Evolutionary conservation across 1,140 invertebrate species (phyloP).

Genomic region (Drosophila asahinai): DNA sequence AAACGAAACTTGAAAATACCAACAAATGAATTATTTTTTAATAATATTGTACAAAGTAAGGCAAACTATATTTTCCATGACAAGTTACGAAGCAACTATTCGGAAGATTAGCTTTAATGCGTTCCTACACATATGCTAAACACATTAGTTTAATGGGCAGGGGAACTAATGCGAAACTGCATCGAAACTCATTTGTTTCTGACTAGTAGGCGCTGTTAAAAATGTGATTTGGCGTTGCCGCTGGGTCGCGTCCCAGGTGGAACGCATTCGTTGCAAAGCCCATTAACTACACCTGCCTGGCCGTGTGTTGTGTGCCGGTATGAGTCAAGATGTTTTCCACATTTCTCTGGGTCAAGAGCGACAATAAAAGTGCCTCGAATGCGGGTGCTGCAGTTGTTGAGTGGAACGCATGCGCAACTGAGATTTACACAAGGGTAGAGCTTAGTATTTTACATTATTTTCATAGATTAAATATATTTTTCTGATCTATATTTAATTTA

Average conservation of each 20-base stretch:
- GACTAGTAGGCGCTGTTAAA: slow-evolving; percentile 8
- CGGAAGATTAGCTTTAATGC: not conserved
- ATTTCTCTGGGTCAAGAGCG: slow-evolving; percentile 75
- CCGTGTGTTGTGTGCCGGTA: not conserved
- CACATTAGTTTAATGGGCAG: slow-evolving; percentile 1
- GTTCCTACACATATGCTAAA: not conserved
- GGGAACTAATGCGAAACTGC: slow-evolving; percentile 1
- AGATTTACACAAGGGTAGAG: not conserved
- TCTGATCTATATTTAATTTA: not conserved
- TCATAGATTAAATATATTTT: too few relatives aligned
- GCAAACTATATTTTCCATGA: not conserved
- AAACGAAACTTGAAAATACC: not conserved
- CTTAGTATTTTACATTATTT: not conserved
- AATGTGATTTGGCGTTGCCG: not conserved
- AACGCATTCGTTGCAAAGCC: slow-evolving; percentile 35
- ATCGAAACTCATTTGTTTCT: slow-evolving; percentile 15
- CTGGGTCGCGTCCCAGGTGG: slow-evolving; percentile 19
- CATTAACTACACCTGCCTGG: slow-evolving; percentile 6
- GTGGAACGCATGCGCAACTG: slow-evolving; percentile 16
- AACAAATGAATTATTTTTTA: not conserved
- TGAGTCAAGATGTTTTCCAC: slow-evolving; percentile 66
- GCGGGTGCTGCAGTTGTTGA: slow-evolving; percentile 34
- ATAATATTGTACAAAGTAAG: not conserved
- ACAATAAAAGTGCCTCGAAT: slow-evolving; percentile 43
- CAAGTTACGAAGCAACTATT: not conserved